These are phyloP conservation scores for Anolis apletophallus DNA, from an alignment of 2,797 vertebrate species.

Conservation along the genomic window DNA sequence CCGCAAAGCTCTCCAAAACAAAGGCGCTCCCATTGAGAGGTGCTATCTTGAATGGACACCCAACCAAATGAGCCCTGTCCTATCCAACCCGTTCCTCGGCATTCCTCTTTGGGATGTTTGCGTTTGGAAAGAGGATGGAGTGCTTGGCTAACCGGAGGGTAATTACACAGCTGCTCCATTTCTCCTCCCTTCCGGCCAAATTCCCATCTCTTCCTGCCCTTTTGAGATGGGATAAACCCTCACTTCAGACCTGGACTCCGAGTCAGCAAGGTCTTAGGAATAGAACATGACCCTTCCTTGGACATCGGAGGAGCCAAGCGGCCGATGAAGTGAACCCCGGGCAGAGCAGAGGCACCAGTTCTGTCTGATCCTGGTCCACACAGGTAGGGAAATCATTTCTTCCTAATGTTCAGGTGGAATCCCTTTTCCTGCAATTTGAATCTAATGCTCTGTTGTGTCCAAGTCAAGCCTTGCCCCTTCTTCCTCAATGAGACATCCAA, in stretches of 20 bases:
- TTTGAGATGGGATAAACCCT: background rate
- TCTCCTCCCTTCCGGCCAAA: background rate
- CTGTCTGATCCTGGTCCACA: no score
- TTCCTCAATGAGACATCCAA: no score
- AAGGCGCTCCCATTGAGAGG: no score
- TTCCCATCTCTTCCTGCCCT: background rate
- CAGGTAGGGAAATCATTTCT: conserved; percentile 1
- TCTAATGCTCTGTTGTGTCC: no score
- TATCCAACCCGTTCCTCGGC: conserved; percentile 44
- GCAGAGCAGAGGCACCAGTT: background rate
- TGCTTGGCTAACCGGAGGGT: background rate
- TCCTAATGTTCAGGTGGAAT: no score
- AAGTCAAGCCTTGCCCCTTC: no score
- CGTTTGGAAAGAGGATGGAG: conserved; percentile 56
- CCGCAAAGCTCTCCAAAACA: no score
- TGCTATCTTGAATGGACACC: no score
- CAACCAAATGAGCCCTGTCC: background rate
- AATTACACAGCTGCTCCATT: conserved; percentile 51
- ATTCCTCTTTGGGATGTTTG: conserved; percentile 53
- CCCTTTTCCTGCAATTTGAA: no score
- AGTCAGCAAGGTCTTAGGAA: background rate
- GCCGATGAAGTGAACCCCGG: conserved; percentile 3
- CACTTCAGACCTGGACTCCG: background rate
- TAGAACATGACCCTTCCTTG: background rate
- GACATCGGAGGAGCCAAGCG: background rate